phyloP scores from a whole-genome alignment of 2,888 invertebrate species.

The Copidosoma aretas region DNA sequence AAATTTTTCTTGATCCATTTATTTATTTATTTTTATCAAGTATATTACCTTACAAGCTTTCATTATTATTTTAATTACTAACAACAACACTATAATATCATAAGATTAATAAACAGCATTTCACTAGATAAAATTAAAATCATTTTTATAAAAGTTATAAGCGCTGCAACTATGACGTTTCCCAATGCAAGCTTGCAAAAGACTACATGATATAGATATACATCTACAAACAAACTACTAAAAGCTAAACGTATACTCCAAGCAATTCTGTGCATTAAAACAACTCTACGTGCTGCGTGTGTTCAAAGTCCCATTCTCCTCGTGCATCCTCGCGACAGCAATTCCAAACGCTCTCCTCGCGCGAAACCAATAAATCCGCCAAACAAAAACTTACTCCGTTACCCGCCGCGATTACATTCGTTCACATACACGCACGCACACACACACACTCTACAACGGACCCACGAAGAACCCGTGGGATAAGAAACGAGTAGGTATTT shows the following conservation, averaged over 20 bases:
- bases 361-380: conserved; percentile 14
- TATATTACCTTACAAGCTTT: too few species aligned
- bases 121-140: too few species aligned
- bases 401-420: conserved; percentile 11
- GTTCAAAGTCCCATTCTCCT: not conserved
- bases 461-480: not conserved
- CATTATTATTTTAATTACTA: too few species aligned
- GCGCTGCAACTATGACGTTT: too few species aligned
- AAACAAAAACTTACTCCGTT: conserved; percentile 17
- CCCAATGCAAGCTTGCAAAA: not conserved
- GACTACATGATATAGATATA: not conserved
- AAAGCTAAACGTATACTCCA: too few species aligned
- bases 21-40: too few species aligned
- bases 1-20: too few species aligned
- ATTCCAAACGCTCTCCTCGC: not conserved
- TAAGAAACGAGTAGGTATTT: conserved; percentile 5
- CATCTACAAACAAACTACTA: not conserved
- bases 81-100: too few species aligned
- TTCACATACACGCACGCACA: not conserved
- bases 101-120: too few species aligned
- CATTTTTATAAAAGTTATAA: too few species aligned
- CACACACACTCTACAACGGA: not conserved
- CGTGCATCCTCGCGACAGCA: not conserved
- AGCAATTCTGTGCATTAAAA: not conserved
- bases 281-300: not conserved